Evolutionary conservation across 1,140 invertebrate species (phyloP).

Genomic region (Diploscapter pachys): DNA sequence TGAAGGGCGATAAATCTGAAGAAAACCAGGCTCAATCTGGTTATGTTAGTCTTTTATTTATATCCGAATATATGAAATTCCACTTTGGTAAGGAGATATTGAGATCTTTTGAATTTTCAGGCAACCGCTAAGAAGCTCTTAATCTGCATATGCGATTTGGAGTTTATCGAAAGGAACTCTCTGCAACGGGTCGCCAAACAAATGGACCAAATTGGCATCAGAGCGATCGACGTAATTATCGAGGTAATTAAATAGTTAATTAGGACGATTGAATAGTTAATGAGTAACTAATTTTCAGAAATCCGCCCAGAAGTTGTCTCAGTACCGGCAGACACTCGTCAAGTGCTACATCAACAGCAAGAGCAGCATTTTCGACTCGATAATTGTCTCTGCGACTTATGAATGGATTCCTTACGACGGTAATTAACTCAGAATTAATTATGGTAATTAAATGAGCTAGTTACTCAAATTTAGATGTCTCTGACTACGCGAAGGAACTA

Average conservation of each 20-base stretch:
- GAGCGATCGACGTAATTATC: conserved; percentile 51
- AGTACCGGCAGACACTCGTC: conserved; percentile 1
- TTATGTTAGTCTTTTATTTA: no score
- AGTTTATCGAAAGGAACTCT: conserved; percentile 49
- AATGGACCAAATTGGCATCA: conserved; percentile 51
- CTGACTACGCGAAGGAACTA: conserved; percentile 55
- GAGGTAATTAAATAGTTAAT: conserved; percentile 31
- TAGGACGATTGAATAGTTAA: background rate
- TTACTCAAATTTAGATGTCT: conserved; percentile 48
- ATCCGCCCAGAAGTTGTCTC: conserved; percentile 35
- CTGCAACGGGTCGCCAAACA: conserved; percentile 48
- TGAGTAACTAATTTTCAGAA: conserved; percentile 6
- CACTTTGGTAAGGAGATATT: no score
- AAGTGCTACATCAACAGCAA: conserved; percentile 11
- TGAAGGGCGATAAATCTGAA: no score
- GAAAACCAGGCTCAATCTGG: no score
- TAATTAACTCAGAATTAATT: background rate
- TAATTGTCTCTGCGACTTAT: conserved; percentile 11
- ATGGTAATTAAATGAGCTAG: background rate
- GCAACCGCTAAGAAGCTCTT: conserved; percentile 43
- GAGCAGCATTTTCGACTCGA: conserved; percentile 6
- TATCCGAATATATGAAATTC: no score
- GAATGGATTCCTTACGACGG: conserved; percentile 21
- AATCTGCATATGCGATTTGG: conserved; percentile 53
- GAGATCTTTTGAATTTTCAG: background rate